Base-by-base conservation (phyloP, 2,113 vertebrate genomes). In the Petromus typicus region DNA sequence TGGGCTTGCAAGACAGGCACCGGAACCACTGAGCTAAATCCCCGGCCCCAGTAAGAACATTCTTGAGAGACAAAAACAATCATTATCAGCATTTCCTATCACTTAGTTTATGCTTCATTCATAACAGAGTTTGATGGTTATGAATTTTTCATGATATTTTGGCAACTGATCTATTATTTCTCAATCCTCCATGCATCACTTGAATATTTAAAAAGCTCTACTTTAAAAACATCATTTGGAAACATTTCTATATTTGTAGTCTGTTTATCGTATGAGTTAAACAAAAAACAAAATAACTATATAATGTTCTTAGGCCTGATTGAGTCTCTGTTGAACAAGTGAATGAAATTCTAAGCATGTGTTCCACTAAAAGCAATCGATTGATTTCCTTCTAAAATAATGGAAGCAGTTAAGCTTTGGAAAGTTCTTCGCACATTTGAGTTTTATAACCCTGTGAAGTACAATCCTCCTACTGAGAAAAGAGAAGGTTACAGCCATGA, bases 131-230 rank as follows among this genome's bases (percentile, higher is more conserved):
- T 90, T 43, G n/a, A n/a, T 67, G 69, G 90, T 95, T 93, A 78
- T 94, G 79, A 87, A 91, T 90, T 91, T 98, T 97, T 98, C 88
- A 96, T 97, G 97, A 66, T 82, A 40, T 78, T 94, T 94, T 97
- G 88, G 89, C 84, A 91, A 96, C 90, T 63, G 79, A 83, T 94
- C 97, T 96, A 95, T 95, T 97, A 45, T 94, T 93, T 95, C 97
- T 97, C 71, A 66, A 63, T 54, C 27, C 64, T 18, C 22, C 56
- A 67, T 76, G 85, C 13, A 59, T 95, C 81, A 43, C 81, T 95
- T 95, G 86, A 93, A 93, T 97, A 88, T 95, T 96, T 93, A 32
- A 93, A 64, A 87, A 93, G 67, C 57, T 25, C 59, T 87, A 43
- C 59, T 78, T 94, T 57, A 71, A 71, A 87, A 94, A 95, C 32